Evolutionary conservation across 2,113 vertebrate species (phyloP).

Genomic region (Oryctolagus cuniculus): mOryCun1.1 NC_091435.1:40104501-40105000

Average conservation of each 20-base stretch:
- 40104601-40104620: not conserved
- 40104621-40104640: not conserved
- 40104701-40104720: not conserved
- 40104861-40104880: not conserved
- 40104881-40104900: not conserved
- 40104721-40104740: not conserved
- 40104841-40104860: not conserved
- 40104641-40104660: not conserved
- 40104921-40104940: not conserved
- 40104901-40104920: not conserved
- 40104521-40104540: not conserved
- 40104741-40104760: not conserved
- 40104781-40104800: not conserved
- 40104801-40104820: not conserved
- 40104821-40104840: not conserved
- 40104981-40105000: constrained; percentile 14
- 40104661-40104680: not conserved
- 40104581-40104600: not conserved
- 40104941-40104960: not conserved
- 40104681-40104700: not conserved
- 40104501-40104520: not conserved
- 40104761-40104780: not conserved
- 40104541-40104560: not conserved
- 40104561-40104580: not conserved
- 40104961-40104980: not conserved